Percentiles rank a stretch among this genome's conserved stretches.
These are phyloP conservation scores for Zaprionus inermis DNA, from an alignment of 1,140 invertebrate species.

Conservation along the genomic window DNA sequence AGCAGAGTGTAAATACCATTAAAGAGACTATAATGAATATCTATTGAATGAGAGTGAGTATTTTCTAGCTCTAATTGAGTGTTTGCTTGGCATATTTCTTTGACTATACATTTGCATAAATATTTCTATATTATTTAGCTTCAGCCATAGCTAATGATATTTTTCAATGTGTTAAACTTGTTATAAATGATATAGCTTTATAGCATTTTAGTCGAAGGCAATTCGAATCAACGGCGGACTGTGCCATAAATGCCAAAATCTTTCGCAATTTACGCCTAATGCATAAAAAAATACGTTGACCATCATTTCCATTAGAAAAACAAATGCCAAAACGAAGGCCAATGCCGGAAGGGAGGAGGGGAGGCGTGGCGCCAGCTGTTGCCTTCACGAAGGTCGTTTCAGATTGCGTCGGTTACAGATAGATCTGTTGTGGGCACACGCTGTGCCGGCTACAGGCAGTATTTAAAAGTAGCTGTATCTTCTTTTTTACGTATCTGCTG, in stretches of 20 bases:
- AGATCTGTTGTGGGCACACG: too few relatives aligned
- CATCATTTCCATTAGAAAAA: slow-evolving; percentile 31
- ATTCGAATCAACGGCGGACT: background rate
- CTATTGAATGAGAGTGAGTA: background rate
- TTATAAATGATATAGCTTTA: background rate
- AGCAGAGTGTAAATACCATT: background rate
- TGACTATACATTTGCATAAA: background rate
- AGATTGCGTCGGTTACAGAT: slow-evolving; percentile 18
- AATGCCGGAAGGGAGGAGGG: background rate
- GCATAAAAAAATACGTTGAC: slow-evolving; percentile 29
- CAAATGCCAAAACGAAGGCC: slow-evolving; percentile 28
- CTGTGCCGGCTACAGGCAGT: too few relatives aligned
- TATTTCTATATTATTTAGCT: background rate
- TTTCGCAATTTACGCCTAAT: slow-evolving; percentile 35
- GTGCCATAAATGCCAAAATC: slow-evolving; percentile 24
- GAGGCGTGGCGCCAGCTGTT: slow-evolving; percentile 21
- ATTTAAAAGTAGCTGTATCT: slow-evolving; percentile 3
- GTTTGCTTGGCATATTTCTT: background rate
- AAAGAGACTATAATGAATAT: background rate
- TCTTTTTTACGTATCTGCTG: background rate
- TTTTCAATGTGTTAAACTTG: background rate
- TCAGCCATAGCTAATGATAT: background rate
- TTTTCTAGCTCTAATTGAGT: background rate
- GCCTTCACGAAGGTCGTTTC: slow-evolving; percentile 26
- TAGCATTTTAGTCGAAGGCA: background rate